phyloP scores from a whole-genome alignment of 2,113 vertebrate genomes.

The Riparia riparia region DNA sequence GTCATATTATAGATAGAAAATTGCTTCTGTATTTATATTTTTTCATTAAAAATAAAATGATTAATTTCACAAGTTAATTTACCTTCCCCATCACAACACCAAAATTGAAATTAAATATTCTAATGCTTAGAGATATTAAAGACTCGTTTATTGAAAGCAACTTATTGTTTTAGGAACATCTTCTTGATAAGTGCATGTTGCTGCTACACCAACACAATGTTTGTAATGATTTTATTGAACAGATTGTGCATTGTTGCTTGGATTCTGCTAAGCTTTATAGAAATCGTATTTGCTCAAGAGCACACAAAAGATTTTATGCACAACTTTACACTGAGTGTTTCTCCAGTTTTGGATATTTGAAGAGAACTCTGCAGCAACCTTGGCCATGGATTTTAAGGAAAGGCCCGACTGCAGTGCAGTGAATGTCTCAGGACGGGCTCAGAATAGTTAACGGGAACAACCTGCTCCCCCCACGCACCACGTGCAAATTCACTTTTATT shows the following conservation, averaged over 20 bases:
- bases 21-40: slow-evolving; percentile 78
- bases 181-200: slow-evolving; percentile 41
- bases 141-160: slow-evolving; percentile 61
- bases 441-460: neutral
- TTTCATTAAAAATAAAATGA: slow-evolving; percentile 82
- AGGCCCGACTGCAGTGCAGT: rapidly evolving
- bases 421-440: neutral
- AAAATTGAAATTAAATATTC: slow-evolving; percentile 79
- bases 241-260: neutral
- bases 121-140: slow-evolving; percentile 74
- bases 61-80: slow-evolving; percentile 83
- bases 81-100: slow-evolving; percentile 65
- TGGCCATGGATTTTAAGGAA: neutral
- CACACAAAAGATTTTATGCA: neutral
- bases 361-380: neutral
- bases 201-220: neutral
- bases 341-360: neutral
- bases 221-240: slow-evolving; percentile 37
- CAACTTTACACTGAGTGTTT: neutral
- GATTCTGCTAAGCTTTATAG: neutral
- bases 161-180: slow-evolving; percentile 70
- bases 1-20: slow-evolving; percentile 70
- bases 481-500: neutral
- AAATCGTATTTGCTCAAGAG: neutral
- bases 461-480: neutral